Evolutionary conservation across 1,140 invertebrate species (phyloP).

Genomic region (Nasonia longicornis): DNA sequence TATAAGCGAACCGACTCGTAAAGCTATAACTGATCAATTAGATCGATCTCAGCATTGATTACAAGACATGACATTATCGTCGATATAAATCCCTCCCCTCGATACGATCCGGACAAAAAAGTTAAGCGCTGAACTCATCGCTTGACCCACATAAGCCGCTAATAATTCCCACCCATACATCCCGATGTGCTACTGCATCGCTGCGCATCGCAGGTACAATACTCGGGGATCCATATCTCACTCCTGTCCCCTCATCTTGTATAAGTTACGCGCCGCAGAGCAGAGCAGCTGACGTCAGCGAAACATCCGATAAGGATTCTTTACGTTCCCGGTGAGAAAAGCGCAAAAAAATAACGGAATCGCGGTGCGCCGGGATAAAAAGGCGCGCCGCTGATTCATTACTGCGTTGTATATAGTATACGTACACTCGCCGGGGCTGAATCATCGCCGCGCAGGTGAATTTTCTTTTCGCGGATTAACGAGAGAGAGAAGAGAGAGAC

Average conservation of each 20-base stretch:
- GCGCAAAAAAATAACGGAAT: neutral
- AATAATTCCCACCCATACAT: neutral
- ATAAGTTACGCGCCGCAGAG: neutral
- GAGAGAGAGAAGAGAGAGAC: neutral
- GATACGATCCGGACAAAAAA: neutral
- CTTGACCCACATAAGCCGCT: conserved; percentile 7
- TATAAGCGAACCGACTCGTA: neutral
- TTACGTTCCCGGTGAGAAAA: conserved; percentile 17
- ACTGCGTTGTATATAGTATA: too few species aligned
- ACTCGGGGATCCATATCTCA: conserved; percentile 9
- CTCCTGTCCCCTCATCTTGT: neutral
- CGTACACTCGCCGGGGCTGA: neutral
- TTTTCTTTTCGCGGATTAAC: conserved; percentile 14
- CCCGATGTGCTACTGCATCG: too few species aligned
- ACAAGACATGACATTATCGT: conserved; percentile 11
- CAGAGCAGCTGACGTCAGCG: neutral
- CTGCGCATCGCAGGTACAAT: neutral
- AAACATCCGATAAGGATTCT: conserved; percentile 33
- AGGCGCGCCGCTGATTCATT: conserved; percentile 24
- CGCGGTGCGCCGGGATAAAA: neutral
- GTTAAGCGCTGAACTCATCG: neutral
- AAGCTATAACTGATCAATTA: neutral
- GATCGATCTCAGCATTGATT: conserved; percentile 2
- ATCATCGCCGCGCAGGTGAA: conserved; percentile 18
- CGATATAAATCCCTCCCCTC: neutral